Evolutionary conservation across 2,888 invertebrate genomes (phyloP).

Genomic region (Pachycephus smyrnensis): DNA sequence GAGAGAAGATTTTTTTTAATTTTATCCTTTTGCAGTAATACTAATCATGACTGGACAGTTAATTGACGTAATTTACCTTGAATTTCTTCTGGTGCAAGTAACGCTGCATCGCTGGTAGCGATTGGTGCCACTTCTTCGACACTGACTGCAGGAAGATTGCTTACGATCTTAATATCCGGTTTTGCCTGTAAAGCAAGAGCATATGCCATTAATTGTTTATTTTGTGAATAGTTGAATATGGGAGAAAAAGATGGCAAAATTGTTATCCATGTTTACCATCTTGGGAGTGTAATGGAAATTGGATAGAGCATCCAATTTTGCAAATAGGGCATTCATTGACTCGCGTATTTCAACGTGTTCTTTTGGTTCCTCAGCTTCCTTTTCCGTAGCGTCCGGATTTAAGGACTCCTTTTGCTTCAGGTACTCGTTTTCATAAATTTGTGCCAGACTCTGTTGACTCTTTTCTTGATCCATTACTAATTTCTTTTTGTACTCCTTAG

Average conservation of each 20-base stretch:
- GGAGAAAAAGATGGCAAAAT: constrained; percentile 4
- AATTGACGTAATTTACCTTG: constrained; percentile 68
- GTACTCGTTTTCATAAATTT: constrained; percentile 94
- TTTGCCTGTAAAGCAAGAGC: constrained; percentile 69
- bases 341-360: constrained; percentile 83
- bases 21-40: constrained; percentile 7
- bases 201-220: background rate
- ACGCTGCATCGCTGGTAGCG: constrained; percentile 83
- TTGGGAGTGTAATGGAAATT: constrained; percentile 96
- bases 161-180: constrained; percentile 90
- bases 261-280: constrained; percentile 67
- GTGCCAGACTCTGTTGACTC: constrained; percentile 91
- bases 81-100: constrained; percentile 94
- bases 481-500: constrained; percentile 87
- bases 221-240: background rate
- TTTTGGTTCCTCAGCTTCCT: constrained; percentile 76
- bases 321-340: constrained; percentile 81
- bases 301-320: constrained; percentile 90
- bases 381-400: constrained; percentile 71
- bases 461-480: constrained; percentile 93
- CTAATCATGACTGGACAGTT: background rate
- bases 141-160: constrained; percentile 88
- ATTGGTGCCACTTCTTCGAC: constrained; percentile 98
- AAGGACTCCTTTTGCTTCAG: constrained; percentile 74
- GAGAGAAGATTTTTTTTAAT: constrained; percentile 24